These are phyloP conservation scores for Hippasteria phrygiana DNA, from an alignment of 53 echinoderm and acorn worm species.

Conservation along the genomic window DNA sequence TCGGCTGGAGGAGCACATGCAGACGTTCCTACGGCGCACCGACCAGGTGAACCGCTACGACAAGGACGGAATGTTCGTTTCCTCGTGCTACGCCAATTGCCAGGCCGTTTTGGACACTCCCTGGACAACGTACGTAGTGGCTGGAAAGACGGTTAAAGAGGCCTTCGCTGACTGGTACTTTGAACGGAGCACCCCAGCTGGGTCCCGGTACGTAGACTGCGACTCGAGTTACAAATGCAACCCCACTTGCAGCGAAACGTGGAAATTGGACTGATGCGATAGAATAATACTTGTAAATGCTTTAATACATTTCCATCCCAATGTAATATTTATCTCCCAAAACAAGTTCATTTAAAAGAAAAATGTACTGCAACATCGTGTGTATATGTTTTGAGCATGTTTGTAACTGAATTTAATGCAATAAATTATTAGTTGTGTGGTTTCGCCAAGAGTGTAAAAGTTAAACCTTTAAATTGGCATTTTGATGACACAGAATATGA, in stretches of 20 bases:
- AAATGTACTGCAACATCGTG: too few species aligned
- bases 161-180: conserved; percentile 81
- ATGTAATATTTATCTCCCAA: too few species aligned
- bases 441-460: too few species aligned
- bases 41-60: conserved; percentile 51
- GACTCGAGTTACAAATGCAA: conserved; percentile 55
- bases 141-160: conserved; percentile 42
- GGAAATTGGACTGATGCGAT: background rate
- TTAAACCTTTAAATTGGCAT: too few species aligned
- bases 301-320: too few species aligned
- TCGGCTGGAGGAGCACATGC: conserved; percentile 40
- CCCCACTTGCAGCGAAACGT: conserved; percentile 56
- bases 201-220: conserved; percentile 60
- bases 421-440: too few species aligned
- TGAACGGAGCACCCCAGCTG: background rate
- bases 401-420: too few species aligned
- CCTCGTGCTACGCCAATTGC: conserved; percentile 77
- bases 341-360: too few species aligned
- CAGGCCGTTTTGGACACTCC: conserved; percentile 60
- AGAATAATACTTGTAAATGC: background rate
- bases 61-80: conserved; percentile 75
- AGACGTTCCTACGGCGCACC: conserved; percentile 30
- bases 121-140: conserved; percentile 55
- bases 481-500: too few species aligned
- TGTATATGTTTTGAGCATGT: too few species aligned